These are phyloP conservation scores for Euborellia annulipes DNA, from an alignment of 1,140 invertebrate genomes.

Conservation along the genomic window DNA sequence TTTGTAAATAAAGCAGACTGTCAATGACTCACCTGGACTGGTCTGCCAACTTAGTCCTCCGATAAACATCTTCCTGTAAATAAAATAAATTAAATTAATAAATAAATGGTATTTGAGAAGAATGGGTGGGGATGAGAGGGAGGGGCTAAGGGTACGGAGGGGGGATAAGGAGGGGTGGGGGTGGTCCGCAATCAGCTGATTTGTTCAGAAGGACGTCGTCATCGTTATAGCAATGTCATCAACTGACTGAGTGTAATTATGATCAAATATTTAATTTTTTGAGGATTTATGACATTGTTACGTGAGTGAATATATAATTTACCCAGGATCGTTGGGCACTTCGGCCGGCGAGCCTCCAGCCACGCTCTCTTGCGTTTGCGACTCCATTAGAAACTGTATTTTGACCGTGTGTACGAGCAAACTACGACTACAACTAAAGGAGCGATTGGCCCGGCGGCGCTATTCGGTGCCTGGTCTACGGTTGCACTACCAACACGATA, in stretches of 20 bases:
- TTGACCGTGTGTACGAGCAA: constrained; percentile 6
- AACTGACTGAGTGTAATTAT: constrained; percentile 16
- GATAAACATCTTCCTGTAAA: constrained; percentile 99
- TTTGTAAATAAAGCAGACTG: background rate
- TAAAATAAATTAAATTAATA: constrained; percentile 29
- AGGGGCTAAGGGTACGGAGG: constrained; percentile 1
- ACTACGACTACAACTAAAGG: background rate
- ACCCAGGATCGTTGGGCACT: constrained; percentile 81
- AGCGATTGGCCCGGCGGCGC: constrained; percentile 19
- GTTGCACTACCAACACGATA: constrained; percentile 54
- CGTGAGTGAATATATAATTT: constrained; percentile 29
- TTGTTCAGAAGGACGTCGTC: background rate
- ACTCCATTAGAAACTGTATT: constrained; percentile 37
- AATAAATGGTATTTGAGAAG: too few relatives aligned
- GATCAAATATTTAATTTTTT: constrained; percentile 13
- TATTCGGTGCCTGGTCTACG: constrained; percentile 35
- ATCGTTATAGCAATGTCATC: background rate
- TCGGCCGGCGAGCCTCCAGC: constrained; percentile 60
- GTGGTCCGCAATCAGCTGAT: background rate
- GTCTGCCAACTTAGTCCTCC: constrained; percentile 99
- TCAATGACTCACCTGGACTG: constrained; percentile 76
- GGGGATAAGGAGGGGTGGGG: background rate
- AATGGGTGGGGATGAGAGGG: background rate
- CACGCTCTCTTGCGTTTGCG: constrained; percentile 53
- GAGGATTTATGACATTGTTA: background rate